Base-by-base conservation (phyloP, 2,113 vertebrate genomes). In the Indri indri region DNA sequence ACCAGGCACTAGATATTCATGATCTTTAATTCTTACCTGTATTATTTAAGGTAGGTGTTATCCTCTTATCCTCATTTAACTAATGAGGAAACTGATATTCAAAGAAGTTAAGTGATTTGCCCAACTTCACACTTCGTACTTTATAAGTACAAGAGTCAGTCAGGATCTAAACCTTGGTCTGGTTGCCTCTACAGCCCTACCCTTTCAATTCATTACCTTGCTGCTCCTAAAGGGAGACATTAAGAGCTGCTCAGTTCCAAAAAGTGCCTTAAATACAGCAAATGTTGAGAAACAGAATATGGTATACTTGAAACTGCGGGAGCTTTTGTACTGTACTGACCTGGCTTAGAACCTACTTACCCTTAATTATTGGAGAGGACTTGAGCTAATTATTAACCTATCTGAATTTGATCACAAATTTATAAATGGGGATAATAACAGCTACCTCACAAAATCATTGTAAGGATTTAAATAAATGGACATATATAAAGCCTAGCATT, bases 341-440 rank as follows among this genome's bases (percentile, higher is more conserved):
- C 45, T 85, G 73, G n/a, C 27, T n/a, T 57, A 42, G 45, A 66
- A 54, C 30, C 30, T 77, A 27, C 23, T 77, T 77, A 77, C 50
- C 37, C 27, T 25, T 23, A 87, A 79, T 87, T 79, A 92, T 68
- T 79, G 23, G 32, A 74, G 34, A 89, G 18, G 52, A 59, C 23
- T 68, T 79, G 73, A 79, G 23, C 59, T 93, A 86, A 85, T 93
- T 57, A 93, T 68, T 86, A 93, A 52, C 17, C 40, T 54, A 79
- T 93, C 50, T 93, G 63, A 47, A 13, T 79, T 73, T 68, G 63
- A 30, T 74, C 42, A 94, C 65, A 71, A 63, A 50, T 65, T 88
- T 94, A 50, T 27, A 81, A 88, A 32, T 37, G 34, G 27, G 27
- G 9, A 79, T 77, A 95, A 50, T 42, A 77, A 76, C 18, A 66